Evolutionary conservation across 2,797 vertebrate genomes (phyloP), one percentile per base, ranked within the genome.

Genomic region (Xenops minutus): DNA sequence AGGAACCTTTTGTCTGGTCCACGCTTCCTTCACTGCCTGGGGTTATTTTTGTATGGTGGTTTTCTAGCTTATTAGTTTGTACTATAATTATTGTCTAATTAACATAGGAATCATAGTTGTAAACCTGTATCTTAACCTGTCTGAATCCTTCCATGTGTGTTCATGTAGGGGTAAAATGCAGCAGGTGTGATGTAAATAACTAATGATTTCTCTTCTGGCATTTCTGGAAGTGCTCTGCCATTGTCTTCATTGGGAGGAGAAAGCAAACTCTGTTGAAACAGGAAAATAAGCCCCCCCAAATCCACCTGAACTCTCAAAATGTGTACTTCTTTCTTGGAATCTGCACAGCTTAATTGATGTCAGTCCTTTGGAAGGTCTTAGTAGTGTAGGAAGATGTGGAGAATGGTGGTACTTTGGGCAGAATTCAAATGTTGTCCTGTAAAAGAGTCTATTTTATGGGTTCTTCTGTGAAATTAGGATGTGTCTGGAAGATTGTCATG

Each of bases 321-420:
- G 7, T 22, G 9, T 76, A 15, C 22, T 14, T 10, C 67, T 56
- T 44, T 30, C 27, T 37, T 27, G 22, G 10, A 11, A 26, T 46
- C 37, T 37, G 76, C 26, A 29, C 7, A 49, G 18, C 19, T 66
- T 52, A 44, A 13, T 48, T 59, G 34, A 55, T 0, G 0, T 34
- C 23, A 24, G 24, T 49, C n/a, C 24, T 15, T 55, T 55, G 49
- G 43, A 51, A 52, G 51, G 13, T 37, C 7, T 61, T 54, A 66
- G 5, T 34, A 26, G 20, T 13, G 2, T n/a, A 80, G 18, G 41
- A 52, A 71, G 32, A 39, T 0, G 0, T 37, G 8, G 34, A 69
- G 64, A 43, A n/a, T 13, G 46, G 14, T 14, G 23, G 15, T 32
- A 43, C 8, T 22, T 29, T 52, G 37, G 64, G 12, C 4, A 20